A percentile compares a stretch with the other conserved stretches of the same genome.
These are phyloP conservation scores for Eudemis profundana DNA, from an alignment of 2,888 invertebrate genomes.

Conservation along the genomic window DNA sequence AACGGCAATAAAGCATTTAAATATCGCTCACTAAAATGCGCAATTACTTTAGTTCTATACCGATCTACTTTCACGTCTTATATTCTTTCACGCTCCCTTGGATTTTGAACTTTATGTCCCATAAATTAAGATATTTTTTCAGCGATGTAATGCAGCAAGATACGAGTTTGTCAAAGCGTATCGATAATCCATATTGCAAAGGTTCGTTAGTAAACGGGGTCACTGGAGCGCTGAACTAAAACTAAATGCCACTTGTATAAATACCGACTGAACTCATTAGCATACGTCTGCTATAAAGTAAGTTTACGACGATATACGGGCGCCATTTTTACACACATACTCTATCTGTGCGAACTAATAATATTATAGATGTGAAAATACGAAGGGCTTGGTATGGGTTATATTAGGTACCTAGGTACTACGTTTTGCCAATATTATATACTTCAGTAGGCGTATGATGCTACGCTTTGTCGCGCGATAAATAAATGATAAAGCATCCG, in stretches of 20 bases:
- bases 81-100: background rate
- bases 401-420: too few relatives aligned
- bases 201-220: constrained; percentile 30
- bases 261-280: constrained; percentile 32
- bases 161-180: constrained; percentile 17
- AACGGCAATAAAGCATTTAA: constrained; percentile 3
- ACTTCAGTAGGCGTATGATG: too few relatives aligned
- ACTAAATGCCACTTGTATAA: constrained; percentile 42
- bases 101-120: background rate
- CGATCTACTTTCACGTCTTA: background rate
- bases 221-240: constrained; percentile 35
- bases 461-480: too few relatives aligned
- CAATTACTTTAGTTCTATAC: constrained; percentile 18
- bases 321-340: background rate
- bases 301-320: constrained; percentile 19
- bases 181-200: constrained; percentile 21
- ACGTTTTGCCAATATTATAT: too few relatives aligned
- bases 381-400: background rate
- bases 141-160: background rate
- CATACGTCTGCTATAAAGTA: constrained; percentile 19
- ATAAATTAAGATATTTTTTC: background rate
- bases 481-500: too few relatives aligned
- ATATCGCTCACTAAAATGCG: constrained; percentile 12
- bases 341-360: background rate
- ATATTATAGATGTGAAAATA: background rate